Conservation (phyloP, 2,888 invertebrate species). For the Herminia tarsipennalis region DNA sequence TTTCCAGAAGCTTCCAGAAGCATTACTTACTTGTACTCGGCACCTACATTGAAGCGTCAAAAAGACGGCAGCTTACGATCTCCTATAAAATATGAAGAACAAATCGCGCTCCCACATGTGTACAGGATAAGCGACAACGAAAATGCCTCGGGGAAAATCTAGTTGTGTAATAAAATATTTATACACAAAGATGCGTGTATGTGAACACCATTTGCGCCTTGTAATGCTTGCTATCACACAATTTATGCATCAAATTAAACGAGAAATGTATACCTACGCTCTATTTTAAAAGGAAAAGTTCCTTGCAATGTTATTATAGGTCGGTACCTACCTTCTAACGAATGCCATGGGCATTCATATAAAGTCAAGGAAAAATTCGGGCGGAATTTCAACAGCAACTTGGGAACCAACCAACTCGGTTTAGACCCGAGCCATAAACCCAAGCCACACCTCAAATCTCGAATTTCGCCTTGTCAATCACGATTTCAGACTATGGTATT, state of each 20-base stretch:
- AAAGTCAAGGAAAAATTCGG: too few relatives aligned
- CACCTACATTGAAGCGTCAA: constrained; percentile 5
- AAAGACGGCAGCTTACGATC: constrained; percentile 14
- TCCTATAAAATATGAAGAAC: constrained; percentile 16
- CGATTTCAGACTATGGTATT: too few relatives aligned
- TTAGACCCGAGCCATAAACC: too few relatives aligned
- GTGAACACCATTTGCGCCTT: constrained; percentile 4
- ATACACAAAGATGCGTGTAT: constrained; percentile 11
- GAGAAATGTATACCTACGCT: background rate
- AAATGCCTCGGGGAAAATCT: constrained; percentile 12
- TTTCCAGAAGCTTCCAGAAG: too few relatives aligned
- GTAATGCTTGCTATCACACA: constrained; percentile 2
- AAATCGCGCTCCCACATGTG: constrained; percentile 12
- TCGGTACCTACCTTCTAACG: too few relatives aligned
- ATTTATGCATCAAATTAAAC: constrained; percentile 9
- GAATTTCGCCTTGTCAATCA: too few relatives aligned
- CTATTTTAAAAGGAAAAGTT: too few relatives aligned
- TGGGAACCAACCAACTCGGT: too few relatives aligned
- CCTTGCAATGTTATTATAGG: too few relatives aligned
- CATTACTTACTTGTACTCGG: constrained; percentile 1
- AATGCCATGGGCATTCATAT: too few relatives aligned
- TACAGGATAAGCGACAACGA: constrained; percentile 11
- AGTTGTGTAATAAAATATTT: constrained; percentile 17
- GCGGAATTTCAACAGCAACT: too few relatives aligned
- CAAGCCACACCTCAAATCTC: too few relatives aligned